These are phyloP conservation scores for Hypselothyrea guttata DNA, from an alignment of 2,888 invertebrate genomes.

Conservation along the genomic window DNA sequence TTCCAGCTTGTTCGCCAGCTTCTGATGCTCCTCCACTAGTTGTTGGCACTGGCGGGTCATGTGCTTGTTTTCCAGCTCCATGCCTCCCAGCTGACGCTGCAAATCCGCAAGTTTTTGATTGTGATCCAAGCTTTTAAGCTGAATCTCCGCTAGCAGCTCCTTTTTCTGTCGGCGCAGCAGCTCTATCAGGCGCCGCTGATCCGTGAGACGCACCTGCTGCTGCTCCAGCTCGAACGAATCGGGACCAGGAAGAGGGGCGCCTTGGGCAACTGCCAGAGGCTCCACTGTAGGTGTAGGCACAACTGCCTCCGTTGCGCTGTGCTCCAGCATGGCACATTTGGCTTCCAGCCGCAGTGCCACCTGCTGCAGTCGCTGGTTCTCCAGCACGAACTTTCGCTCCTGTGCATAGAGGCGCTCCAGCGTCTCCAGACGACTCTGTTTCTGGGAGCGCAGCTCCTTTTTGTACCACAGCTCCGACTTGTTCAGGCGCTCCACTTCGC, in stretches of 20 bases:
- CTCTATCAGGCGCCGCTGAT: constrained; percentile 77
- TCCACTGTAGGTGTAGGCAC: not conserved
- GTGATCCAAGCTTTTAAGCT: constrained; percentile 67
- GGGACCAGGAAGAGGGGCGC: not conserved
- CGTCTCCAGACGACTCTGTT: constrained; percentile 75
- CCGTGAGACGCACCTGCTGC: constrained; percentile 64
- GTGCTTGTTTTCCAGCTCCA: constrained; percentile 78
- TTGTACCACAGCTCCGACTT: constrained; percentile 82
- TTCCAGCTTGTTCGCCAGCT: constrained; percentile 59
- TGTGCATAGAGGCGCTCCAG: constrained; percentile 80
- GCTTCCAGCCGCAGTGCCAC: constrained; percentile 73
- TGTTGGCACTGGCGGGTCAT: constrained; percentile 76
- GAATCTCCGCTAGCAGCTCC: constrained; percentile 73
- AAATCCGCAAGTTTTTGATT: constrained; percentile 72
- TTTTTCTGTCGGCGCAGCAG: constrained; percentile 80
- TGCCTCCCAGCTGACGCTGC: constrained; percentile 67
- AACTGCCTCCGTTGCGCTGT: constrained; percentile 37
- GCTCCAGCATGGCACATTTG: constrained; percentile 72
- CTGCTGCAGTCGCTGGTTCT: constrained; percentile 79
- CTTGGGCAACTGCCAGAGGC: not conserved
- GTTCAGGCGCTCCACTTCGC: constrained; percentile 77
- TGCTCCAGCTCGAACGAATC: constrained; percentile 72
- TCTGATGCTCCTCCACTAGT: constrained; percentile 64
- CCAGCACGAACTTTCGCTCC: constrained; percentile 79
- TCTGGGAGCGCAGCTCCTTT: constrained; percentile 77